Evolutionary conservation across 2,113 vertebrate species (phyloP).

Genomic region (Haemorhous mexicanus): DNA sequence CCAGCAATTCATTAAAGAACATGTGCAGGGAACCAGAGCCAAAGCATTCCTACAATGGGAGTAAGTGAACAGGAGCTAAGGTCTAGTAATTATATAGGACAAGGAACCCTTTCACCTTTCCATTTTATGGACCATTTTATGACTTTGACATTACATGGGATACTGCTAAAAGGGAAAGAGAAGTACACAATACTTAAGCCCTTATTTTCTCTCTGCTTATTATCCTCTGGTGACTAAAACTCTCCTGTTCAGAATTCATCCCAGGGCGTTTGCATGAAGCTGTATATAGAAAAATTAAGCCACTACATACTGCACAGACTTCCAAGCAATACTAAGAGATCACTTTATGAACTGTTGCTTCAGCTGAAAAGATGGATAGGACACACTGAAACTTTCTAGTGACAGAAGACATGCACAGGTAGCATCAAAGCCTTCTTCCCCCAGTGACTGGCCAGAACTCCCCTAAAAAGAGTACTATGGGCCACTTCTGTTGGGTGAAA

Average conservation of each 20-base stretch:
- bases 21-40: background rate
- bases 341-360: background rate
- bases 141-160: background rate
- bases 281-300: background rate
- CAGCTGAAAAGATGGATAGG: background rate
- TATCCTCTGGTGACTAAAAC: background rate
- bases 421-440: background rate
- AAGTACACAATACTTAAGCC: constrained; percentile 12
- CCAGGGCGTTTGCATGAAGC: background rate
- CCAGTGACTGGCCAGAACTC: background rate
- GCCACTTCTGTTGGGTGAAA: background rate
- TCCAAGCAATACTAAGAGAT: background rate
- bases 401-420: background rate
- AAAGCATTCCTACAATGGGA: background rate
- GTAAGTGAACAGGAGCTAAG: background rate
- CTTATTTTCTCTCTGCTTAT: background rate
- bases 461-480: background rate
- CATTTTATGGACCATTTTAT: background rate
- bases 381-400: background rate
- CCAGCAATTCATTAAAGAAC: background rate
- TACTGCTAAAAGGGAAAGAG: constrained; percentile 17
- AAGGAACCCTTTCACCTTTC: constrained; percentile 21
- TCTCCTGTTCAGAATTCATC: background rate
- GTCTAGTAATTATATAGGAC: constrained; percentile 1
- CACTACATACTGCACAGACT: background rate